Evolutionary conservation across 2,113 vertebrate species (phyloP).

Genomic region (Gobio gobio): DNA sequence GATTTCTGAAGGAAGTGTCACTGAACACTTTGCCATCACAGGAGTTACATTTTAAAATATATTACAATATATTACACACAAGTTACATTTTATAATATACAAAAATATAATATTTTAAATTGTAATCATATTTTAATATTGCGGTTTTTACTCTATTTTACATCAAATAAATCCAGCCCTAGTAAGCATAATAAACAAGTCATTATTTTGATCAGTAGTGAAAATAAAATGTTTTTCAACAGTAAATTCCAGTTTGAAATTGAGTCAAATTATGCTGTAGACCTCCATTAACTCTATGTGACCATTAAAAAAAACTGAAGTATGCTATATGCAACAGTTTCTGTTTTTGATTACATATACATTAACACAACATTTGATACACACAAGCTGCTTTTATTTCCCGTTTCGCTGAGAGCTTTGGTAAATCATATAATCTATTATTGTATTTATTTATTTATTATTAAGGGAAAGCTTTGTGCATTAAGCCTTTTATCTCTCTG

Average conservation of each 20-base stretch:
- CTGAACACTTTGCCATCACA: background rate
- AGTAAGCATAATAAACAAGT: too few species aligned
- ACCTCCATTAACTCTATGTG: background rate
- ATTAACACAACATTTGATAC: background rate
- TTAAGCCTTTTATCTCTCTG: constrained; percentile 5
- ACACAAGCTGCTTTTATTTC: constrained; percentile 17
- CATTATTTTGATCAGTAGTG: background rate
- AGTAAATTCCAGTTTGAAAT: background rate
- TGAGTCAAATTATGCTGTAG: background rate
- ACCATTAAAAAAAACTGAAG: too few species aligned
- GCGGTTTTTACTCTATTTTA: too few species aligned
- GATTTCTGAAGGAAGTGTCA: background rate
- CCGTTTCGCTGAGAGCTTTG: background rate
- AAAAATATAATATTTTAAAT: too few species aligned
- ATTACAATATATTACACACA: too few species aligned
- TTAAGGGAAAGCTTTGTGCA: background rate
- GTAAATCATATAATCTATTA: constrained; percentile 23
- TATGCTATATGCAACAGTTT: too few species aligned
- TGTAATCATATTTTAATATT: too few species aligned
- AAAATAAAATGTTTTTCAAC: background rate
- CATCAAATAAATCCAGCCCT: too few species aligned
- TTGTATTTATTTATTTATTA: constrained; percentile 11
- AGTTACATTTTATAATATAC: too few species aligned
- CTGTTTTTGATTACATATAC: constrained; percentile 15
- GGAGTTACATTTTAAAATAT: background rate